These are phyloP conservation scores for Zingel zingel DNA, from an alignment of 2,113 vertebrate species.

Conservation along the genomic window DNA sequence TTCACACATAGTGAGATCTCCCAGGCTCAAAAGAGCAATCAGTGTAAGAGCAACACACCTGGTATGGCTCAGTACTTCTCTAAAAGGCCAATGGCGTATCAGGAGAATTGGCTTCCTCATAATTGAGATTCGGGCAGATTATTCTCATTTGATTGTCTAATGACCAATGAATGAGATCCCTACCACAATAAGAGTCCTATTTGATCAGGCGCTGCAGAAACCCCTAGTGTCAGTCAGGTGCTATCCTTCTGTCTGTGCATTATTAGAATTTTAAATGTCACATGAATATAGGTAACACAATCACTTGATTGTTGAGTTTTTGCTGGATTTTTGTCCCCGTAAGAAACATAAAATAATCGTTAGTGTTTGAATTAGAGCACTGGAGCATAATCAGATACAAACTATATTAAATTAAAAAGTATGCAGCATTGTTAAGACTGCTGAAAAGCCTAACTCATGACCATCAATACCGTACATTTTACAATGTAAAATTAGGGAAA, in stretches of 20 bases:
- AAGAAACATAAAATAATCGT: neutral
- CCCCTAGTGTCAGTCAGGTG: conserved; percentile 59
- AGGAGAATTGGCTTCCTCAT: conserved; percentile 72
- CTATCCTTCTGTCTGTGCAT: conserved; percentile 28
- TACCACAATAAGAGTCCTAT: conserved; percentile 68
- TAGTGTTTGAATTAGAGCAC: neutral
- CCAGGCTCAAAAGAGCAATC: conserved; percentile 63
- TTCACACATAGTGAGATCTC: conserved; percentile 57
- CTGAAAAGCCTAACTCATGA: neutral
- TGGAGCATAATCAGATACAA: neutral
- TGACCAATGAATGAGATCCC: conserved; percentile 79
- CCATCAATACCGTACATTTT: conserved; percentile 11
- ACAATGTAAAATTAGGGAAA: conserved; percentile 22
- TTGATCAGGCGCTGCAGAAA: conserved; percentile 67
- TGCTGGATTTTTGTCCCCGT: neutral
- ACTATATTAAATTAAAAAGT: conserved; percentile 4
- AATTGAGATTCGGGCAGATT: conserved; percentile 82
- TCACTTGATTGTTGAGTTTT: neutral
- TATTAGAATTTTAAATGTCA: conserved; percentile 62
- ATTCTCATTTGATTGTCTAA: conserved; percentile 83
- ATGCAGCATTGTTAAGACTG: neutral
- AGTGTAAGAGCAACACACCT: conserved; percentile 69
- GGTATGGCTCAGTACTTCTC: conserved; percentile 46
- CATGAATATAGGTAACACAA: conserved; percentile 5
- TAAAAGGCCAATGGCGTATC: conserved; percentile 68